Base-by-base conservation (phyloP, 2,797 vertebrate species). In the Cyprinodon diabolis region DNA sequence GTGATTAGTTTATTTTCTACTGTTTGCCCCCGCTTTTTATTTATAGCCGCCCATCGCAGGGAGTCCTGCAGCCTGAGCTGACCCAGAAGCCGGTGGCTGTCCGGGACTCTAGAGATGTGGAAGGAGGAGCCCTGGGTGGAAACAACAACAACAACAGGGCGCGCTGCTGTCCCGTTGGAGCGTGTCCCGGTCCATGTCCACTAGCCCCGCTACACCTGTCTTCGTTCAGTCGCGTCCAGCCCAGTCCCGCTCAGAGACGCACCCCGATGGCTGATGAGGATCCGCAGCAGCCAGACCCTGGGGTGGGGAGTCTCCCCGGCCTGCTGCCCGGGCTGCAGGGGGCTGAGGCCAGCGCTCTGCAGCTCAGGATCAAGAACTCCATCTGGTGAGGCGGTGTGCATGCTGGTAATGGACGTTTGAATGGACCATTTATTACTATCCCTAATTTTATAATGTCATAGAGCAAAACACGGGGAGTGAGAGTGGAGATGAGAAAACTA, bases 351-450 rank as follows among this genome's bases (percentile, higher is more conserved):
- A 95, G 90, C 76, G 96, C 96, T 81, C 94, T 98, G 94, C 97
- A 97, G 94, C 95, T 96, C 92, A 94, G 97, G 94, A 98, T 99
- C 93, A 96, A 96, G 93, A 97, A 94, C 95, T 98, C 97, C 83
- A 98, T 99, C 96, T 97, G 97, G 97, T 99, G 94, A 97, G 49
- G 15, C 51, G 80, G 52, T 66, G n/a, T 23, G 6, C 75, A 55
- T 6, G 9, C 69, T 71, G 30, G 3, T 30, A 30, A 30, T 30
- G 30, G 30, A 62, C 40, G 60, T 17, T 43, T 40, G 62, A 65
- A 13, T 14, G 37, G 37, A n/a, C 60, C 19, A 4, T 21, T 62
- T 4, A 40, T 12, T 17, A 62, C 4, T 62, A n/a, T 37, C 9
- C 17, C 1, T n/a, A 5, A 40, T 14, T 23, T 65, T 25, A 25